Evolutionary conservation across 2,888 invertebrate species (phyloP).

Genomic region (Bibio marci): DNA sequence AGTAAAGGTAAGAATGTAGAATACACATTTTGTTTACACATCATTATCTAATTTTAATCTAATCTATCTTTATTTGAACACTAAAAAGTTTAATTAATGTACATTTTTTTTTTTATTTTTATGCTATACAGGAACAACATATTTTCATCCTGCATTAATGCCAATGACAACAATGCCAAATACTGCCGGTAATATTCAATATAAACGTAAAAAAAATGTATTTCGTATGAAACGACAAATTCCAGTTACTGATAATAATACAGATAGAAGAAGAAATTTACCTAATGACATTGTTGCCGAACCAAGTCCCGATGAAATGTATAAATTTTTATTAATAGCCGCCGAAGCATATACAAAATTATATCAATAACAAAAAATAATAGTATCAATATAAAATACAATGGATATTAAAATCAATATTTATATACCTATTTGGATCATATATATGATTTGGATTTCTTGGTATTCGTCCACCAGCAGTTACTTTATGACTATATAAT

Average conservation of each 20-base stretch:
- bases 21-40: background rate
- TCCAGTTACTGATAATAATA: constrained; percentile 8
- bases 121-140: constrained; percentile 22
- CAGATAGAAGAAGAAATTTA: constrained; percentile 19
- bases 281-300: constrained; percentile 24
- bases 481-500: constrained; percentile 48
- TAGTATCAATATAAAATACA: background rate
- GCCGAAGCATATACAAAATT: constrained; percentile 29
- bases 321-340: constrained; percentile 24
- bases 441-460: constrained; percentile 31
- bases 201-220: constrained; percentile 1
- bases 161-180: constrained; percentile 8
- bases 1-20: constrained; percentile 36
- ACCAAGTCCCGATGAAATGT: constrained; percentile 25
- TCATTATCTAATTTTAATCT: background rate
- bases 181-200: background rate
- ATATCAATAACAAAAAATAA: background rate
- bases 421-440: constrained; percentile 26
- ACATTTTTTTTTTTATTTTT: background rate
- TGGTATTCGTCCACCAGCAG: constrained; percentile 31
- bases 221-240: constrained; percentile 7
- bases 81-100: background rate
- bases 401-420: no score
- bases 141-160: constrained; percentile 23
- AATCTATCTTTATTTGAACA: background rate